phyloP scores from a whole-genome alignment of 2,113 vertebrate species.

The Casuarius casuarius region DNA sequence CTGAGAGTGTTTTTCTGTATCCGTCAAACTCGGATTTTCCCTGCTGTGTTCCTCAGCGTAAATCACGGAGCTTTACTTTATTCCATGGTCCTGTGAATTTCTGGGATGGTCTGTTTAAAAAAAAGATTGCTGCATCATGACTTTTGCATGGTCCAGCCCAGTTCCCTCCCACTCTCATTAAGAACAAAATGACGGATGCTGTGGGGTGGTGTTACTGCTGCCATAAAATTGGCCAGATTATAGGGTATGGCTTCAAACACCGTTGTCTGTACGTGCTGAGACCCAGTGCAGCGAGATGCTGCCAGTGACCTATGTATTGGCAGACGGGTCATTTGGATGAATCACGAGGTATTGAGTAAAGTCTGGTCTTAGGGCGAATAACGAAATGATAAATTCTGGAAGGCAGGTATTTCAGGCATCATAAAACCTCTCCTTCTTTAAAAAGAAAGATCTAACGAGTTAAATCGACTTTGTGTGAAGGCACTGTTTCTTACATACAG shows the following conservation, averaged over 20 bases:
- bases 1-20: neutral
- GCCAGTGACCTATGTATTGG: neutral
- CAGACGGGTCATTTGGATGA: neutral
- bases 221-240: neutral
- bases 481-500: neutral
- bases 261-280: neutral
- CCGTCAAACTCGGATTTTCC: neutral
- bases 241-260: neutral
- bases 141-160: neutral
- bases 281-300: neutral
- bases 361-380: neutral
- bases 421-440: neutral
- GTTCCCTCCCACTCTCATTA: neutral
- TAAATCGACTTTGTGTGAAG: neutral
- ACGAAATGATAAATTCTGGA: neutral
- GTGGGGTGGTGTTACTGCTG: rapidly evolving
- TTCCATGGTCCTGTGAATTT: neutral
- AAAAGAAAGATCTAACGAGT: neutral
- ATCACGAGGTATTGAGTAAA: neutral
- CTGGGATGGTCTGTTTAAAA: neutral
- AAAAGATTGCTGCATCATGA: neutral
- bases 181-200: neutral
- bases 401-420: neutral
- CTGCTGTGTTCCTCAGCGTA: neutral
- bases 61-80: neutral